Conservation (phyloP, 2,888 invertebrate genomes). For the Trachelus stipa region DNA sequence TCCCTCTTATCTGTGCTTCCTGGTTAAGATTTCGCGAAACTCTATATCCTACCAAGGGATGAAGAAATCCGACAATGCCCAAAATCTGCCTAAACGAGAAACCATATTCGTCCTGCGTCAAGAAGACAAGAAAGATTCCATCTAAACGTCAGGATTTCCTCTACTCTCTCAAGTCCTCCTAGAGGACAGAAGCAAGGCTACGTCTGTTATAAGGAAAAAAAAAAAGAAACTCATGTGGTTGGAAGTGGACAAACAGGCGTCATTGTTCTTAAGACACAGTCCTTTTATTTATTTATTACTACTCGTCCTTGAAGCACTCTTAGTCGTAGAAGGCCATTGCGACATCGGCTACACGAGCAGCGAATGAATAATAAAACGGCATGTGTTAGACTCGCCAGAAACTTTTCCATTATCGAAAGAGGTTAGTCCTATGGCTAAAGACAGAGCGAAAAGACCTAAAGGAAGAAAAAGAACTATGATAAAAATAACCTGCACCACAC, state of each 20-base stretch:
- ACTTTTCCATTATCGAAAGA: not conserved
- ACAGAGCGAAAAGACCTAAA: not conserved
- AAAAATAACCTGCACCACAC: not conserved
- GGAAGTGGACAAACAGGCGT: not conserved
- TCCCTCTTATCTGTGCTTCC: not conserved
- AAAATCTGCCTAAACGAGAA: not conserved
- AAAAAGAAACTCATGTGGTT: not conserved
- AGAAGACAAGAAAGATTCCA: not conserved
- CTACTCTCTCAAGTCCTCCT: not conserved
- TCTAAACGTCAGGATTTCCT: not conserved
- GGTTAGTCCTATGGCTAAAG: not conserved
- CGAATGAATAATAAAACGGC: not conserved
- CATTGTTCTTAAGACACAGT: not conserved
- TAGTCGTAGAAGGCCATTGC: not conserved
- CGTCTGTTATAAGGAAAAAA: not conserved
- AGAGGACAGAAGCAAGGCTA: not conserved
- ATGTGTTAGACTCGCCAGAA: not conserved
- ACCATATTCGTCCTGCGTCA: not conserved
- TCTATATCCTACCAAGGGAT: not conserved
- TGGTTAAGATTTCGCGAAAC: not conserved
- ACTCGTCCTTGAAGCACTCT: not conserved
- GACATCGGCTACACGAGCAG: not conserved
- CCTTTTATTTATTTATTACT: not conserved
- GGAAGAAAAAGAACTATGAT: not conserved
- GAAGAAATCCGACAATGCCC: not conserved